Evolutionary conservation across 2,113 vertebrate species (phyloP).

Genomic region (Caranx ignobilis): DNA sequence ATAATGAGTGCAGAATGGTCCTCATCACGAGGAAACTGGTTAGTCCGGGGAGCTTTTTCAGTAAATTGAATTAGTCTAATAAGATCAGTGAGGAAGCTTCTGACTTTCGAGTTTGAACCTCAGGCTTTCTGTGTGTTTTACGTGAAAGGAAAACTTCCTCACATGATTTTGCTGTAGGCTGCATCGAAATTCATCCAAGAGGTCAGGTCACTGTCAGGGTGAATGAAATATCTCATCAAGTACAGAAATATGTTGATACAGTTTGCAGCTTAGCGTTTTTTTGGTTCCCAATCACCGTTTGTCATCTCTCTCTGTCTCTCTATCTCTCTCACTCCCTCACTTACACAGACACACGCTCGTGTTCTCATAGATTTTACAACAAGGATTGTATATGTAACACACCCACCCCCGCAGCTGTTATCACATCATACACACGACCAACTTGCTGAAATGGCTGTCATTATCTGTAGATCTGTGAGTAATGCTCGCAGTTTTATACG

Average conservation of each 20-base stretch:
- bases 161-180: too few species aligned
- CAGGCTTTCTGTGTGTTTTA: not conserved
- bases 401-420: not conserved
- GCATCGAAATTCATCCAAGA: not conserved
- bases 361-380: too few species aligned
- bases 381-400: too few species aligned
- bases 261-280: constrained; percentile 24
- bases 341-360: not conserved
- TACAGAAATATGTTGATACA: not conserved
- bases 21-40: constrained; percentile 2
- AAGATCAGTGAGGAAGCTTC: not conserved
- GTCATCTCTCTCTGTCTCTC: not conserved
- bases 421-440: not conserved
- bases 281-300: constrained; percentile 32
- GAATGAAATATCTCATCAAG: not conserved
- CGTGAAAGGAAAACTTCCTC: too few species aligned
- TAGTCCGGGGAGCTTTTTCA: not conserved
- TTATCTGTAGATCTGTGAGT: constrained; percentile 47
- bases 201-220: not conserved
- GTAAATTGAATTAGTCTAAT: constrained; percentile 12
- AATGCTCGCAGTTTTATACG: constrained; percentile 54
- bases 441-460: not conserved
- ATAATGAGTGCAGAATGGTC: not conserved
- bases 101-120: not conserved
- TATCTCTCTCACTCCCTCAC: not conserved